A percentile compares a stretch with the other conserved stretches of the same genome.
phyloP scores from a whole-genome alignment of 2,113 vertebrate genomes.

The Gyps fulvus region DNA sequence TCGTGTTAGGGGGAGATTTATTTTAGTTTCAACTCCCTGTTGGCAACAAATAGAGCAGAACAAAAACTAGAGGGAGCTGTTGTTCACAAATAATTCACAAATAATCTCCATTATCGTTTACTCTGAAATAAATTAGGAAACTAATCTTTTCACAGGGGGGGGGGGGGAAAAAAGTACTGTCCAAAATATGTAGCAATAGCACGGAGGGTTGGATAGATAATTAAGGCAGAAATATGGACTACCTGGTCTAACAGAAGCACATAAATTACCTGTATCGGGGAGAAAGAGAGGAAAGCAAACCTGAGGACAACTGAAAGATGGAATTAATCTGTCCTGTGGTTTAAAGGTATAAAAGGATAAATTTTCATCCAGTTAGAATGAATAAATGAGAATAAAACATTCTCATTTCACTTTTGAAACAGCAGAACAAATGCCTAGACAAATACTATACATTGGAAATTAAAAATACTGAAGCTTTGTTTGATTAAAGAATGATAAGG shows the following conservation, averaged over 20 bases:
- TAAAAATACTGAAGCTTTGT: neutral
- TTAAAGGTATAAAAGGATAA: neutral
- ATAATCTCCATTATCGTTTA: neutral
- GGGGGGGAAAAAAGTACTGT: no score
- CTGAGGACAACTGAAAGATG: neutral
- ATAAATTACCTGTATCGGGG: rapidly evolving
- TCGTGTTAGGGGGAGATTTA: neutral
- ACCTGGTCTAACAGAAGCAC: neutral
- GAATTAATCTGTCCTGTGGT: neutral
- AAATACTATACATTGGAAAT: neutral
- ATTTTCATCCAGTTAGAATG: neutral
- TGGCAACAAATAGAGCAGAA: neutral
- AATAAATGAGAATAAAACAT: neutral
- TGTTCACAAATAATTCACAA: neutral
- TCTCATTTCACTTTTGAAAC: neutral
- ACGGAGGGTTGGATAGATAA: neutral
- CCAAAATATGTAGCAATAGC: neutral
- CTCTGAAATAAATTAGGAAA: neutral
- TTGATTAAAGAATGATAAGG: neutral
- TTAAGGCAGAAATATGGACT: neutral
- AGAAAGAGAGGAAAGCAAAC: neutral
- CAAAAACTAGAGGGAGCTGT: slow-evolving; percentile 25
- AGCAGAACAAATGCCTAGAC: neutral
- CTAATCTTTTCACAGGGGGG: neutral
- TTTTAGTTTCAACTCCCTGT: neutral